Percentiles rank a stretch among this genome's conserved stretches.
Evolutionary conservation across 2,888 invertebrate species (phyloP).

Genomic region (Candidula unifasciata): DNA sequence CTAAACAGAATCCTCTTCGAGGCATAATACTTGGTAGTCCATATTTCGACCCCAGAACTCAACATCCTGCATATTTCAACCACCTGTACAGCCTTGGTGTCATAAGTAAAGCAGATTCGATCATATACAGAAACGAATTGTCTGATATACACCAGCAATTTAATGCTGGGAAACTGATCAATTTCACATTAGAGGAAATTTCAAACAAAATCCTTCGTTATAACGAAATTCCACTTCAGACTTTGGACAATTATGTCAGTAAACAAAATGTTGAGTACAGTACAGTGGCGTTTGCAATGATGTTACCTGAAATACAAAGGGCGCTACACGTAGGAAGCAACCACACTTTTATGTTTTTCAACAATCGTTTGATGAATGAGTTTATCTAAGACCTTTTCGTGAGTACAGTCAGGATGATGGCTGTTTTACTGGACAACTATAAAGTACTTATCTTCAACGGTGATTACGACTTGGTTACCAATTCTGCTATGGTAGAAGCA

Average conservation of each 20-base stretch:
- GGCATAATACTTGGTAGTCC: conserved; percentile 76
- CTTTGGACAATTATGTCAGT: conserved; percentile 44
- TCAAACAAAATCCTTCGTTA: conserved; percentile 11
- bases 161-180: neutral
- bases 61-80: conserved; percentile 42
- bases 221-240: conserved; percentile 30
- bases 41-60: conserved; percentile 72
- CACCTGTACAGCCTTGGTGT: conserved; percentile 39
- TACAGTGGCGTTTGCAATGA: conserved; percentile 9
- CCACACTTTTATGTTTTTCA: neutral
- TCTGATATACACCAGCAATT: conserved; percentile 27
- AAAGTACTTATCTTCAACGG: conserved; percentile 47
- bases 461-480: conserved; percentile 44
- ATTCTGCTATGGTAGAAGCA: conserved; percentile 38
- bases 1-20: conserved; percentile 62
- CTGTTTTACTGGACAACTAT: conserved; percentile 37
- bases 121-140: conserved; percentile 1
- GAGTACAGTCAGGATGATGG: conserved; percentile 33
- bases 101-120: conserved; percentile 32
- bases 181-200: conserved; percentile 1
- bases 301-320: neutral
- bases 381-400: conserved; percentile 38
- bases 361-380: neutral
- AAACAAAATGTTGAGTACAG: conserved; percentile 14
- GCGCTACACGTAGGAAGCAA: conserved; percentile 37